Evolutionary conservation across 2,888 invertebrate genomes (phyloP), one percentile per base, ranked within the genome.

Genomic region (Agrotis puta): DNA sequence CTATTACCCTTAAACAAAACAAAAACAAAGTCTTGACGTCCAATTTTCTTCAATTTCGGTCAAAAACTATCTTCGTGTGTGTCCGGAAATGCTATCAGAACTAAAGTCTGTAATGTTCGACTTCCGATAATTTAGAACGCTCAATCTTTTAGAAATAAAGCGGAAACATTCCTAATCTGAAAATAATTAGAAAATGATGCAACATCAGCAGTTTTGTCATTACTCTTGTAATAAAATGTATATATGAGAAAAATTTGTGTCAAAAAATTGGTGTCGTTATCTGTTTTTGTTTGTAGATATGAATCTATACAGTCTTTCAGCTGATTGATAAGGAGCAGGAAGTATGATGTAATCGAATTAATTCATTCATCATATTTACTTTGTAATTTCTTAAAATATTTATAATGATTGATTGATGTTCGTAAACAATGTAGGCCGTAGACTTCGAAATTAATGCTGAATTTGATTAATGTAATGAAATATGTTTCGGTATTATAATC

Each of bases 11-110:
- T 47, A 20, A 48, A 59, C n/a, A 2, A 67, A 72, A 61, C 39
- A 59, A 80, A 64, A 57, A 64, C 18, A 48, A 45, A 14, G 1
- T 50, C 20, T 68, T 18, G 43, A 63, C 16, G 43, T 48, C 43
- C 74, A 88, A 89, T 89, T 88, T 85, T 66, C 79, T 77, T 78
- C 82, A 84, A 87, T 86, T 86, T 79, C 53, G 45, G 43, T 64
- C 22, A 62, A 69, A 85, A 86, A 71, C 50, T 11, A 39, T 43
- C 92, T 76, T 86, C 94, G 93, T 91, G 92, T 92, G 90, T 89
- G 91, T 92, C 91, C 93, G 93, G 93, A 94, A 91, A 90, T 85
- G 76, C 82, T 73, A 85, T 85, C 86, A 89, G 88, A 89, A 75
- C 68, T 74, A 71, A 84, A 80, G 81, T 74, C 75, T 81, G 75